Evolutionary conservation across 2,797 vertebrate species (phyloP), one percentile per base, ranked within the genome.

Genomic region (Propithecus perrieri): DNA sequence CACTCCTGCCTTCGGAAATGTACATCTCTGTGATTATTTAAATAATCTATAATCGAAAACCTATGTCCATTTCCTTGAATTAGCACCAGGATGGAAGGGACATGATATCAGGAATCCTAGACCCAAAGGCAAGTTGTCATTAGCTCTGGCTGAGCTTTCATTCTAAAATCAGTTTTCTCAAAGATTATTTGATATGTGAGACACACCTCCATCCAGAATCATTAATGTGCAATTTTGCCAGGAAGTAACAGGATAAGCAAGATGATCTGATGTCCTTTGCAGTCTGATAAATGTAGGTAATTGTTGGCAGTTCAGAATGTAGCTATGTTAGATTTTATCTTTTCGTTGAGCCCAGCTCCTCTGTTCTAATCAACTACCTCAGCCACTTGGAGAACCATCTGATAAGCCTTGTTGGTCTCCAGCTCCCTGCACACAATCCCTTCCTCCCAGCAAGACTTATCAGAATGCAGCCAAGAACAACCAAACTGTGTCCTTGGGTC

Each of bases 181-280:
- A 38, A 57, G 50, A 76, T 63, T 59, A 81, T 57, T 53, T 53
- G 48, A 53, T 85, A 72, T 41, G 38, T 53, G 59, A 94, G 63
- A 88, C 65, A 84, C 11, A 46, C 38, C 59, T 80, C 85, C 28
- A 84, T 30, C 43, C 20, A 15, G 33, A 48, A 94, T 75, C 78
- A 89, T 20, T 38, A 83, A 80, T 78, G 75, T 38, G 17, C 8
- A 53, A 12, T 71, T 96, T 94, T 67, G 9, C 85, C 65, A 57
- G 50, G 71, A 83, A 96, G 84, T 71, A 65, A 79, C 41, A 91
- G 69, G 20, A 84, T 48, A 84, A 63, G 20, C 22, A 57, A 84
- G 75, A 93, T 94, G 67, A 90, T 79, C 84, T 57, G 79, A 96
- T 85, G 75, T 69, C 89, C 84, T 87, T 38, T 71, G 75, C 50